Base-by-base conservation (phyloP, 1,140 invertebrate genomes). In the Drosophila kanapiae region DNA sequence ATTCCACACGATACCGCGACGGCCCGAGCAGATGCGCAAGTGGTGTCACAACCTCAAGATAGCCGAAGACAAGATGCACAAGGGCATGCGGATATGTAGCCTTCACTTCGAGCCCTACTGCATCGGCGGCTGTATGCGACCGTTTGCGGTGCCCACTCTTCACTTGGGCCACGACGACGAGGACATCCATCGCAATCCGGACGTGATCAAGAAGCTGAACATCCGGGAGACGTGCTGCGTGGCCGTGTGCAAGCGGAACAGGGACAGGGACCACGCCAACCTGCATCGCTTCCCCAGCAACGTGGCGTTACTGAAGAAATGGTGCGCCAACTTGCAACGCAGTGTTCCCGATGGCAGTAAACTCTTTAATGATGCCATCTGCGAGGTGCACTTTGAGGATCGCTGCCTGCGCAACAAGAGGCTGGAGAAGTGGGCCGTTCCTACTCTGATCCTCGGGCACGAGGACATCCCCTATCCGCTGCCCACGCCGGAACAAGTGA, bases 51-150 rank as follows among this genome's bases (percentile, higher is more conserved):
- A 92, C 61, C 59, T 92, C 0, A 92, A 91, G 57, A 85, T 92
- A 62, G 59, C 85, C 51, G 80, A 85, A 47, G 77, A 86, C 13
- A 88, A 92, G 54, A 83, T 92, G 75, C 91, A 92, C 45, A 92
- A 92, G 51, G 87, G 91, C 7, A 85, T 92, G 75, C 80, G 91
- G 1, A 91, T 92, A 14, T 92, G 91, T 18, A 92, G 91, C 40
- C 65, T 82, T 2, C 91, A 92, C 48, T 92, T 92, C 40, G 91
- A 92, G 37, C 69, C 88, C 6, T 92, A 92, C 49, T 92, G 91
- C 78, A 92, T 92, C 64, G 91, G 91, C 9, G 91, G 91, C 13
- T 92, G 91, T n/a, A 92, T 92, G 91, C 88, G 91, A 23, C 91
- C 91, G 7, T 92, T 92, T 67, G 91, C 91, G 4, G 91, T 92